phyloP scores from a whole-genome alignment of 2,797 vertebrate genomes.

The Enteromius paludinosus region DNA sequence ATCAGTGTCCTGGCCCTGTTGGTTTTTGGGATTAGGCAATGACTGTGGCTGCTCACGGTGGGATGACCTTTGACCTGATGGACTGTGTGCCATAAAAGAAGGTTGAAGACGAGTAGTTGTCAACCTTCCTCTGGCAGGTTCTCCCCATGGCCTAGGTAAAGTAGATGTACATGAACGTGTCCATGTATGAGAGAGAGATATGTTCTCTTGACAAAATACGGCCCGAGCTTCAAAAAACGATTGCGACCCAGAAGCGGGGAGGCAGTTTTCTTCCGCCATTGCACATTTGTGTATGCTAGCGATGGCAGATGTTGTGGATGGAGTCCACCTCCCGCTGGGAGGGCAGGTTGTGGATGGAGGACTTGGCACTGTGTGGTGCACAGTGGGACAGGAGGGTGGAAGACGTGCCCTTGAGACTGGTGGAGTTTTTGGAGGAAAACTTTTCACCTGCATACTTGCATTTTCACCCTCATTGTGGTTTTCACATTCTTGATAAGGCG shows the following conservation, averaged over 20 bases:
- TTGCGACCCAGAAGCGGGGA: conserved; percentile 58
- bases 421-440: conserved; percentile 67
- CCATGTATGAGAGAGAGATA: conserved; percentile 70
- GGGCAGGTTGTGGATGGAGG: conserved; percentile 59
- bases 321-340: conserved; percentile 43
- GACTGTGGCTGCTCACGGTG: conserved; percentile 54
- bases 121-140: conserved; percentile 66
- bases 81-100: conserved; percentile 70
- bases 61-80: conserved; percentile 68
- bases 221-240: conserved; percentile 79
- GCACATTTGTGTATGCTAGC: conserved; percentile 54
- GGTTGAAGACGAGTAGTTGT: conserved; percentile 69
- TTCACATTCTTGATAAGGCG: conserved; percentile 52
- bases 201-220: conserved; percentile 81
- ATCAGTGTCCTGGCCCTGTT: conserved; percentile 62
- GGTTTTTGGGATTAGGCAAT: conserved; percentile 48
- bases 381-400: conserved; percentile 70
- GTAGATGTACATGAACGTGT: conserved; percentile 67
- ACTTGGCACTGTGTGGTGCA: conserved; percentile 65
- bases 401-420: conserved; percentile 76
- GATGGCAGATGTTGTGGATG: conserved; percentile 59
- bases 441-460: conserved; percentile 30
- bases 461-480: conserved; percentile 60
- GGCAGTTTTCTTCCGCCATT: conserved; percentile 11
- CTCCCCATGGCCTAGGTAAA: conserved; percentile 69